Conservation (phyloP, 2,113 vertebrate genomes). For the Amphiprion percula region DNA sequence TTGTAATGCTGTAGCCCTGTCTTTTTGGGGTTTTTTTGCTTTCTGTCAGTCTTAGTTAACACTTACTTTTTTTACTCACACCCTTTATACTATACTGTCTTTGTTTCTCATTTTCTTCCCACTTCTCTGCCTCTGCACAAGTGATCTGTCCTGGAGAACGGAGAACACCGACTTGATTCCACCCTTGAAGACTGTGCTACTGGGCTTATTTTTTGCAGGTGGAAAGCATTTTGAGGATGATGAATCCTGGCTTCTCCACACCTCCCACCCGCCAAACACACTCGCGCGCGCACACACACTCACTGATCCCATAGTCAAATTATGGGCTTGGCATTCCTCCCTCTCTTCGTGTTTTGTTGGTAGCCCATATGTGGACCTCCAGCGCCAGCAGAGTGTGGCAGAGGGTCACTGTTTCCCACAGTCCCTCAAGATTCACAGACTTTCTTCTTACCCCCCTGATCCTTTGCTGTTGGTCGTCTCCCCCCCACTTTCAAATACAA, state of each 20-base stretch:
- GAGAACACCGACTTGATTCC: slow-evolving; percentile 9
- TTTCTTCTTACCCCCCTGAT: slow-evolving; percentile 56
- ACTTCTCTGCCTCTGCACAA: slow-evolving; percentile 20
- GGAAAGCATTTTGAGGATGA: slow-evolving; percentile 42
- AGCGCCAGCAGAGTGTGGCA: slow-evolving; percentile 75
- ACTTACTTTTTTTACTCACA: not conserved
- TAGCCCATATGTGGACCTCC: slow-evolving; percentile 70
- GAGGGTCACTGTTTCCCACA: slow-evolving; percentile 76
- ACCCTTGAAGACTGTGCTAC: not conserved
- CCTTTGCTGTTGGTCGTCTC: slow-evolving; percentile 67
- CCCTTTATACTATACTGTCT: not conserved
- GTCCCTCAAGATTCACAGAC: slow-evolving; percentile 61
- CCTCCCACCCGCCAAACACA: slow-evolving; percentile 55
- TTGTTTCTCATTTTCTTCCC: slow-evolving; percentile 7
- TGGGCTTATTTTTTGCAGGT: slow-evolving; percentile 12
- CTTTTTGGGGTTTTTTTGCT: not conserved
- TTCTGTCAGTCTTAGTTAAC: not conserved
- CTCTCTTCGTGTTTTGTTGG: slow-evolving; percentile 74
- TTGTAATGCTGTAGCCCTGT: not conserved
- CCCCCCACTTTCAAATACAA: slow-evolving; percentile 28
- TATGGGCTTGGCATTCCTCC: slow-evolving; percentile 68
- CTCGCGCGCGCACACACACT: slow-evolving; percentile 38
- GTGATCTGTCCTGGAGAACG: not conserved
- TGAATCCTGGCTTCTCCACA: slow-evolving; percentile 47
- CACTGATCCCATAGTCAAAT: slow-evolving; percentile 61